Conservation (phyloP, 2,113 vertebrate genomes). For the Brienomyrus brachyistius region DNA sequence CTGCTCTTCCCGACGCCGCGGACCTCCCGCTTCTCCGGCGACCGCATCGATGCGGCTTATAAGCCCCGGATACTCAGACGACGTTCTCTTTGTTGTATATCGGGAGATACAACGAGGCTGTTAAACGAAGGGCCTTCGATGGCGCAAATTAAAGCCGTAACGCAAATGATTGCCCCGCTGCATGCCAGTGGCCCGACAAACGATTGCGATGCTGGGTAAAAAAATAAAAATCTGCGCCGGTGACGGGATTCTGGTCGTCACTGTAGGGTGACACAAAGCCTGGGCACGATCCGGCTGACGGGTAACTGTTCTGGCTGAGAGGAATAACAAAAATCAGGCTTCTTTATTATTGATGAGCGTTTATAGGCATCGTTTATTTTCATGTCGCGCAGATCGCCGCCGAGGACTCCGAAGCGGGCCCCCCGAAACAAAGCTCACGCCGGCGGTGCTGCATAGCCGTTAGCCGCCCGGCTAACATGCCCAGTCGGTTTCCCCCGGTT, state of each 20-base stretch:
- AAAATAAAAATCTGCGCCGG: neutral
- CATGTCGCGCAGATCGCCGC: neutral
- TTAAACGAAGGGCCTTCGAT: neutral
- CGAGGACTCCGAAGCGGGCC: neutral
- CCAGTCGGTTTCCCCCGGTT: neutral
- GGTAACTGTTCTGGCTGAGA: neutral
- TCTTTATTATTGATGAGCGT: neutral
- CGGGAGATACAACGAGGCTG: neutral
- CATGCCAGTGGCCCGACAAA: neutral
- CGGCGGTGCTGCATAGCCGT: neutral
- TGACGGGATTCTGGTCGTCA: neutral
- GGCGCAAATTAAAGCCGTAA: neutral
- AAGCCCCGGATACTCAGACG: neutral
- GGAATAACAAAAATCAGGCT: neutral
- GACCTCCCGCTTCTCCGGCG: neutral
- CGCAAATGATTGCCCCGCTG: neutral
- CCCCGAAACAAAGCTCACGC: neutral
- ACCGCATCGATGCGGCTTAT: neutral
- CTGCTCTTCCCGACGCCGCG: neutral
- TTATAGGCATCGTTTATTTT: neutral
- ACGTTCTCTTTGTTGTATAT: neutral
- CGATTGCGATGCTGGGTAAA: neutral
- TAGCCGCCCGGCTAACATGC: neutral
- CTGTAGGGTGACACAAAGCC: neutral
- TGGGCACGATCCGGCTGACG: neutral